Evolutionary conservation across 2,888 invertebrate genomes (phyloP), one percentile per base, ranked within the genome.

Genomic region (Macropis europaea): DNA sequence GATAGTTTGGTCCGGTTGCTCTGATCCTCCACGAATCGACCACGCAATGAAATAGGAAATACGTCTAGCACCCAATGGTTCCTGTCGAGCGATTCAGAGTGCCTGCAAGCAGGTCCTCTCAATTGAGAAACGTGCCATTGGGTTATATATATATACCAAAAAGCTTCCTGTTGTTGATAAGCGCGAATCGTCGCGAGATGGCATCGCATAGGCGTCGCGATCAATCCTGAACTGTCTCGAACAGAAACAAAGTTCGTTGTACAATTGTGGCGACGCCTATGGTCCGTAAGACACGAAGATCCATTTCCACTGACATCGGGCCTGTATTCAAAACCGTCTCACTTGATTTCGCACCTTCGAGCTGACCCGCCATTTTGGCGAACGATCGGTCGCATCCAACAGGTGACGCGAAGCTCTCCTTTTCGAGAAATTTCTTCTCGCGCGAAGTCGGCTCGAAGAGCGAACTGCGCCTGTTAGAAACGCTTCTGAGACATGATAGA

Each of bases 161-260:
- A 76, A 62, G 67, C 67, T 70, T 73, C 62, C 70, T 71, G 60
- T 61, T 80, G 69, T 75, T 61, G 61, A 75, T 62, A 60, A 77
- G 56, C 54, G 62, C 52, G 62, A 57, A 64, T 45, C 36, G 59
- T 52, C 61, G 64, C 42, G 74, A 66, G 62, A 22, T 38, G 62
- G 77, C 76, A 67, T 60, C 77, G 76, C 77, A 79, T 81, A 73
- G 81, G 63, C 79, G 77, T 75, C 70, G 77, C 81, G 40, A 15
- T n/a, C n/a, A n/a, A n/a, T n/a, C n/a, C n/a, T n/a, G n/a, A n/a
- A n/a, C n/a, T n/a, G n/a, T n/a, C n/a, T n/a, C n/a, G n/a, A n/a
- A n/a, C n/a, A 19, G 26, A 28, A 17, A 32, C 22, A 26, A 34
- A 34, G 3, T 42, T 26, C 15, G 13, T 28, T 32, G 19, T 28